phyloP scores from a whole-genome alignment of 1,140 invertebrate genomes.

The Zaprionus africanus region DNA sequence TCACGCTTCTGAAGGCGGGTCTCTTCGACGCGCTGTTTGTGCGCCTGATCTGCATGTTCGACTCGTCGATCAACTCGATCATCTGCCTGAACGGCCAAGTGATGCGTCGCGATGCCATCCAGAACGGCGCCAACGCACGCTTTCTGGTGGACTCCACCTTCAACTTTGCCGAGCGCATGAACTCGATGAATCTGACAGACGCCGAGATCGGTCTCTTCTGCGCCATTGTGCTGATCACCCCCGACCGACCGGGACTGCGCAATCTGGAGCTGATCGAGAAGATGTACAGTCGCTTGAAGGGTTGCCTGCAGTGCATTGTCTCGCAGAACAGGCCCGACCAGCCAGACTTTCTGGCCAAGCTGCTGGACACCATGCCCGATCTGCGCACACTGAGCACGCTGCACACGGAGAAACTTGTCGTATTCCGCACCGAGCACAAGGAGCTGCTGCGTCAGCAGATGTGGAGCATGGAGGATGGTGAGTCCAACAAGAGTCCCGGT shows the following conservation, averaged over 20 bases:
- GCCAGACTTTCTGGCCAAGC: slow-evolving; percentile 91
- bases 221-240: slow-evolving; percentile 96
- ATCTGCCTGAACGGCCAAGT: slow-evolving; percentile 97
- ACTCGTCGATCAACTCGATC: slow-evolving; percentile 94
- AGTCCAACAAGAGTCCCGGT: slow-evolving; percentile 85
- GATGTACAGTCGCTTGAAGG: slow-evolving; percentile 95
- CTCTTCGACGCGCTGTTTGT: slow-evolving; percentile 97
- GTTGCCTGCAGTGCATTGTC: slow-evolving; percentile 93
- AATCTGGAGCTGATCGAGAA: slow-evolving; percentile 96
- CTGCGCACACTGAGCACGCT: slow-evolving; percentile 97
- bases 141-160: slow-evolving; percentile 98
- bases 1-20: slow-evolving; percentile 97
- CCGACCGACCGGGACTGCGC: slow-evolving; percentile 95
- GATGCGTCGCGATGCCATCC: slow-evolving; percentile 94
- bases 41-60: slow-evolving; percentile 96
- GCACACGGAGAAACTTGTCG: slow-evolving; percentile 97
- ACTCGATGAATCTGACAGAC: slow-evolving; percentile 94
- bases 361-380: slow-evolving; percentile 97
- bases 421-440: slow-evolving; percentile 95
- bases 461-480: slow-evolving; percentile 88
- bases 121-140: slow-evolving; percentile 94
- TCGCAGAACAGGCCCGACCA: slow-evolving; percentile 93
- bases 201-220: slow-evolving; percentile 97
- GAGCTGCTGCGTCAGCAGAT: slow-evolving; percentile 90
- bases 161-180: slow-evolving; percentile 97